Percentiles rank a stretch among this genome's conserved stretches.
Evolutionary conservation across 2,113 vertebrate species (phyloP).

Genomic region (human (Homo sapiens)): GRCh38 chr13:53513501-53514000

Average conservation of each 20-base stretch:
- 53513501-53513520: not conserved
- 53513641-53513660: not conserved
- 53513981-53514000: not conserved
- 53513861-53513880: not conserved
- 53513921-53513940: not conserved
- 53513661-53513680: not conserved
- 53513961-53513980: not conserved
- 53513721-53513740: not conserved
- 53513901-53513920: not conserved
- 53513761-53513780: not conserved
- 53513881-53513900: not conserved
- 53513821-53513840: not conserved
- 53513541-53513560: not conserved
- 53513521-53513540: not conserved
- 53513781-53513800: not conserved
- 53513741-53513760: not conserved
- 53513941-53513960: fast-evolving
- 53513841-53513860: not conserved
- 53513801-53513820: not conserved
- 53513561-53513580: not conserved
- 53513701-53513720: not conserved
- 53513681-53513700: not conserved
- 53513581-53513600: not conserved
- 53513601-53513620: not conserved
- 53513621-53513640: fast-evolving